Evolutionary conservation across 2,888 invertebrate genomes (phyloP), one percentile per base, ranked within the genome.

Genomic region (Branchellion lobata): DNA sequence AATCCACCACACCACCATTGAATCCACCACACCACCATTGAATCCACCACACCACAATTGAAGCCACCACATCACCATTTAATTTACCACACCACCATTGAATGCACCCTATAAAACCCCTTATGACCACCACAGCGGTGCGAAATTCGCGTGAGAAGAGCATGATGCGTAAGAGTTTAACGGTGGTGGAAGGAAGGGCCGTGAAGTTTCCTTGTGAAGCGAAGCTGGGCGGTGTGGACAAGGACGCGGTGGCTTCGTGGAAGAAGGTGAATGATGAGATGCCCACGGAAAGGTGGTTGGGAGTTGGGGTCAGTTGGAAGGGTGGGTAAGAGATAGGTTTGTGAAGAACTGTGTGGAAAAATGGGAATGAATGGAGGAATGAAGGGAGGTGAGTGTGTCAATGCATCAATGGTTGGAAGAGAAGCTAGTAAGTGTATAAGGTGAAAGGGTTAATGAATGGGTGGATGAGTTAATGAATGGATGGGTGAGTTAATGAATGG

Each of bases 211-310:
- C 80, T 47, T 84, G 84, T 73, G 80, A 82, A 61, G 83, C 82
- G 1, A 61, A n/a, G n/a, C n/a, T 77, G 8, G 83, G 83, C 0
- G 82, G 82, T 57, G 83, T 83, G 11, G 72, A 80, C 1, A 24
- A 81, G 69, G 83, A 82, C 1, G 57, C 73, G 1, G 83, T 83
- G 0, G 82, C 82, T 40, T 83, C 83, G 24, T 84, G 84, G 84
- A 82, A 80, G 76, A 80, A 80, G 53, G 71, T 81, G 51, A 81
- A 82, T 57, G 83, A 82, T 40, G 78, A 79, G 36, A 82, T 84
- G 14, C 82, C 83, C 24, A 75, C 77, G 31, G 85, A 85, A 81
- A 86, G 87, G 86, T 87, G 82, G 80, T 79, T 53, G 34, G 36
- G n/a, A n/a, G n/a, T n/a, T n/a, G n/a, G n/a, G n/a, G n/a, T n/a